Evolutionary conservation across 2,888 invertebrate genomes (phyloP).

Genomic region (Lottia scabra): DNA sequence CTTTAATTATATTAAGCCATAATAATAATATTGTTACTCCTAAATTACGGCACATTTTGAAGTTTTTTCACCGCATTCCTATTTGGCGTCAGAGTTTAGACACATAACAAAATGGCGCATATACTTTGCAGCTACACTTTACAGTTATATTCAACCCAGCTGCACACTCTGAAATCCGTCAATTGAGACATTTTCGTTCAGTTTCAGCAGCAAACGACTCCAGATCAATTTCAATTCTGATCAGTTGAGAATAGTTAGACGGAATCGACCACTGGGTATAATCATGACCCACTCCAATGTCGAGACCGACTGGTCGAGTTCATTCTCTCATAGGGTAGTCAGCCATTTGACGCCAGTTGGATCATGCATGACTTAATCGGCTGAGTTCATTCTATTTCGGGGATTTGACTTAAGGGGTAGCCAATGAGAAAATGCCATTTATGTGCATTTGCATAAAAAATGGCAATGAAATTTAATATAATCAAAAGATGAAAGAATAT

Average conservation of each 20-base stretch:
- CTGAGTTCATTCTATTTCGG: conserved; percentile 1
- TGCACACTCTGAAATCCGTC: no score
- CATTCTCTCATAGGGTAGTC: not conserved
- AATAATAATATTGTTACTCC: not conserved
- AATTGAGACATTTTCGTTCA: no score
- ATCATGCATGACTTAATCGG: conserved; percentile 22
- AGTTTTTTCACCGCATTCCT: conserved; percentile 3
- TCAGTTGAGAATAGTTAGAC: not conserved
- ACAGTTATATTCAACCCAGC: not conserved
- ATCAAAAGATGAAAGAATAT: no score
- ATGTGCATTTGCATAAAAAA: no score
- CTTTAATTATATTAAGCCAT: not conserved
- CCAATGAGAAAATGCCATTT: no score
- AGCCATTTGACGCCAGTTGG: conserved; percentile 14
- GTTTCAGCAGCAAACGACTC: not conserved
- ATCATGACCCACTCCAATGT: conserved; percentile 7
- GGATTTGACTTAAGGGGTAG: no score
- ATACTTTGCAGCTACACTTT: not conserved
- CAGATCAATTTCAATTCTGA: conserved; percentile 1
- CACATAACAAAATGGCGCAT: conserved; percentile 1
- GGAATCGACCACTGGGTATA: conserved; percentile 4
- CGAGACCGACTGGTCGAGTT: conserved; percentile 4
- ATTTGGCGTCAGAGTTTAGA: not conserved
- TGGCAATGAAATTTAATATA: no score
- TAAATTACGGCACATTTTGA: not conserved